These are phyloP conservation scores for Chloroclysta siterata DNA, from an alignment of 2,888 invertebrate genomes.

Conservation along the genomic window DNA sequence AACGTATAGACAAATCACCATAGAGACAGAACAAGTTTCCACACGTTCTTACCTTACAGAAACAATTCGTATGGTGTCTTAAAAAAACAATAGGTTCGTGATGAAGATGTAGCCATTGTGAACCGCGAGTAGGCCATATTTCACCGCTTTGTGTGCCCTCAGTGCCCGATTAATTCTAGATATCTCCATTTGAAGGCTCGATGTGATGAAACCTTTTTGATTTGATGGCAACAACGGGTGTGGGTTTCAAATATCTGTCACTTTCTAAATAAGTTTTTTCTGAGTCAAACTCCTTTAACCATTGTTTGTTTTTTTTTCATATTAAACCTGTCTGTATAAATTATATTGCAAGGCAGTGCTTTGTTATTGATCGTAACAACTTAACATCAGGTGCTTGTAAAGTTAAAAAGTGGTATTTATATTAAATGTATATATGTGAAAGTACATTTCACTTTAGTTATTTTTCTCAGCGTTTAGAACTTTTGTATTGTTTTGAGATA, in stretches of 20 bases:
- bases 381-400: too few relatives aligned
- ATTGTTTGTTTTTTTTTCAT: neutral
- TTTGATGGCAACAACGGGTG: conserved; percentile 69
- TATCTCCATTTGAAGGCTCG: conserved; percentile 82
- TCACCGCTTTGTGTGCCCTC: conserved; percentile 82
- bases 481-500: too few relatives aligned
- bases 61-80: conserved; percentile 80
- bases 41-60: conserved; percentile 73
- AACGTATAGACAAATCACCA: conserved; percentile 65
- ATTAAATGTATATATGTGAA: too few relatives aligned
- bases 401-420: too few relatives aligned
- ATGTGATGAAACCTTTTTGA: conserved; percentile 82
- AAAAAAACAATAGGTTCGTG: conserved; percentile 80
- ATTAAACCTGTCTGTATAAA: too few relatives aligned
- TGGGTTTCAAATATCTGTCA: conserved; percentile 53
- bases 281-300: conserved; percentile 27
- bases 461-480: too few relatives aligned
- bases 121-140: conserved; percentile 81
- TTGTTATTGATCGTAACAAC: too few relatives aligned
- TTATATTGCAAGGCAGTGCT: too few relatives aligned
- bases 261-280: conserved; percentile 39
- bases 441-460: too few relatives aligned
- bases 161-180: conserved; percentile 83
- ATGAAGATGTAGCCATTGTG: conserved; percentile 85
- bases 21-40: conserved; percentile 74